These are phyloP conservation scores for Blastobasis lacticolella DNA, from an alignment of 2,888 invertebrate genomes.

Conservation along the genomic window DNA sequence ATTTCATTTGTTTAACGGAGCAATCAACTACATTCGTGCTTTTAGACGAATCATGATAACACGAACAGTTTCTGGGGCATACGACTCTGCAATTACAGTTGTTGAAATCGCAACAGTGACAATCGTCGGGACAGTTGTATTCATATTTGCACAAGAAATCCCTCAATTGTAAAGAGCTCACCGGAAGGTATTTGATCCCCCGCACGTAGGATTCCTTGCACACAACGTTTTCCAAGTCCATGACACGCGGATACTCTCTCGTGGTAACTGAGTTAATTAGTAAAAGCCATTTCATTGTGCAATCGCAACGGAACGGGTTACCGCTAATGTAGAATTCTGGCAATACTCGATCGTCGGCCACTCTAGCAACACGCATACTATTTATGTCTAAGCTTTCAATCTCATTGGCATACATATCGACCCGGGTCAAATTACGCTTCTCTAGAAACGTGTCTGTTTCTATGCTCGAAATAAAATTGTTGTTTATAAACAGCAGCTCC, in stretches of 20 bases:
- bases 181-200: conserved; percentile 84
- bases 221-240: conserved; percentile 90
- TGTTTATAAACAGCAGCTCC: conserved; percentile 89
- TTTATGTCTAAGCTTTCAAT: conserved; percentile 87
- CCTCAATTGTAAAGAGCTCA: conserved; percentile 82
- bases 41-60: conserved; percentile 95
- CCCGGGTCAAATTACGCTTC: conserved; percentile 86
- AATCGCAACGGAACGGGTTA: conserved; percentile 95
- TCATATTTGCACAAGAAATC: conserved; percentile 94
- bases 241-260: conserved; percentile 87
- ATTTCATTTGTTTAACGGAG: conserved; percentile 82
- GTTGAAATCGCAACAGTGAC: conserved; percentile 96
- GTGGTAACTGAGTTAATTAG: conserved; percentile 88
- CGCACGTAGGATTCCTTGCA: conserved; percentile 90
- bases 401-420: conserved; percentile 92
- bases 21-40: conserved; percentile 94
- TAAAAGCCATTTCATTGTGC: conserved; percentile 96
- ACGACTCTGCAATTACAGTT: conserved; percentile 96
- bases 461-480: conserved; percentile 87
- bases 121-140: conserved; percentile 91
- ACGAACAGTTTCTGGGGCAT: conserved; percentile 93
- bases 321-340: conserved; percentile 94
- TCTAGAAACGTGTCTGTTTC: conserved; percentile 89
- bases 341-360: conserved; percentile 79
- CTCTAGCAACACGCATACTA: conserved; percentile 82